Evolutionary conservation across 2,113 vertebrate genomes (phyloP).

Genomic region (Glaucomys volans): DNA sequence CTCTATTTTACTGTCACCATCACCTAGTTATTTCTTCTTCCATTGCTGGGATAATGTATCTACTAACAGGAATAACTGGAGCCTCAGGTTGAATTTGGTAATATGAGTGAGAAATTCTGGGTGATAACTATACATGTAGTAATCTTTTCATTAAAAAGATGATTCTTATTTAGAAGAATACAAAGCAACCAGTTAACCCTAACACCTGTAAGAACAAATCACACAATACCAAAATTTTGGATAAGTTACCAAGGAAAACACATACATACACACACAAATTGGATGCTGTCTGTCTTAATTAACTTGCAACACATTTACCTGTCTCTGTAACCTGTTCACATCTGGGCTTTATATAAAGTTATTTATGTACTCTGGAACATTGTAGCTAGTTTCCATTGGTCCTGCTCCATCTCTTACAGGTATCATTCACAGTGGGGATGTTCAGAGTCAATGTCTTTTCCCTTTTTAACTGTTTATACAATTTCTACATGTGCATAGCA

Average conservation of each 20-base stretch:
- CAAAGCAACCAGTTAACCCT: not conserved
- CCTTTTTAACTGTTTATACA: not conserved
- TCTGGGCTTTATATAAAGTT: not conserved
- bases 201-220: slow-evolving; percentile 6
- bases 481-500: not conserved
- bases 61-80: not conserved
- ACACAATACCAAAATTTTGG: not conserved
- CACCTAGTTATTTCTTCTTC: not conserved
- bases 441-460: not conserved
- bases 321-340: not conserved
- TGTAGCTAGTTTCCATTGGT: not conserved
- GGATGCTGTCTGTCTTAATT: not conserved
- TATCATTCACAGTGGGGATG: not conserved
- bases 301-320: not conserved
- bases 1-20: not conserved
- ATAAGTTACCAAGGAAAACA: not conserved
- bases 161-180: not conserved
- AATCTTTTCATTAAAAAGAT: not conserved
- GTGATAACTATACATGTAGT: not conserved
- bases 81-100: slow-evolving; percentile 4
- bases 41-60: not conserved
- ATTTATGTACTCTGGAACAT: not conserved
- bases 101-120: not conserved
- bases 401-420: not conserved
- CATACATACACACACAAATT: not conserved